Conservation (phyloP, 2,888 invertebrate genomes). For the Pedicia rivosa region DNA sequence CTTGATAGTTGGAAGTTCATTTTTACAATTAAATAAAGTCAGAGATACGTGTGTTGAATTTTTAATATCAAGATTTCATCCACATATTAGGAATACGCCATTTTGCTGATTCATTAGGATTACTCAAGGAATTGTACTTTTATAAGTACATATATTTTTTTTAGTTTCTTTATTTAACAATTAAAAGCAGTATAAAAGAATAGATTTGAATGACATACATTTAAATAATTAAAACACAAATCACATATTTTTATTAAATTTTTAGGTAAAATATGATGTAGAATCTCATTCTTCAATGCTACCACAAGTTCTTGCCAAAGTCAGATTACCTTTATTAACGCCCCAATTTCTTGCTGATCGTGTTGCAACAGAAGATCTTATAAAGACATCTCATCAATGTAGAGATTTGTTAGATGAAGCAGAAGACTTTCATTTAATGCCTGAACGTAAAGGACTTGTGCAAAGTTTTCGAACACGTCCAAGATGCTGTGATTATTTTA, state of each 20-base stretch:
- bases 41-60: slow-evolving; percentile 72
- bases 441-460: slow-evolving; percentile 59
- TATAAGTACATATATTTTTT: no score
- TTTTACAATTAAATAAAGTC: slow-evolving; percentile 61
- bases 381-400: slow-evolving; percentile 62
- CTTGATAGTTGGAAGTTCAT: slow-evolving; percentile 71
- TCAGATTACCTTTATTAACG: slow-evolving; percentile 63
- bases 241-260: no score
- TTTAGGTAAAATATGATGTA: slow-evolving; percentile 55
- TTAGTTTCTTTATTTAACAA: no score
- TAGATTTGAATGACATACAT: no score
- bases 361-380: slow-evolving; percentile 62
- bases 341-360: slow-evolving; percentile 68
- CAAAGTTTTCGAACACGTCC: slow-evolving; percentile 61
- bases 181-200: no score
- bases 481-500: slow-evolving; percentile 53
- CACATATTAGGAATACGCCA: slow-evolving; percentile 60
- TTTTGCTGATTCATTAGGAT: slow-evolving; percentile 66
- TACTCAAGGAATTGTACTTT: no score
- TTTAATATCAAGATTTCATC: slow-evolving; percentile 56
- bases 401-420: slow-evolving; percentile 78
- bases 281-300: slow-evolving; percentile 39
- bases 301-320: slow-evolving; percentile 54
- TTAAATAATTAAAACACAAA: no score
- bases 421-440: slow-evolving; percentile 73